These are phyloP conservation scores for Echinarachnius parma DNA, from an alignment of 53 echinoderm and acorn worm genomes.

Conservation along the genomic window DNA sequence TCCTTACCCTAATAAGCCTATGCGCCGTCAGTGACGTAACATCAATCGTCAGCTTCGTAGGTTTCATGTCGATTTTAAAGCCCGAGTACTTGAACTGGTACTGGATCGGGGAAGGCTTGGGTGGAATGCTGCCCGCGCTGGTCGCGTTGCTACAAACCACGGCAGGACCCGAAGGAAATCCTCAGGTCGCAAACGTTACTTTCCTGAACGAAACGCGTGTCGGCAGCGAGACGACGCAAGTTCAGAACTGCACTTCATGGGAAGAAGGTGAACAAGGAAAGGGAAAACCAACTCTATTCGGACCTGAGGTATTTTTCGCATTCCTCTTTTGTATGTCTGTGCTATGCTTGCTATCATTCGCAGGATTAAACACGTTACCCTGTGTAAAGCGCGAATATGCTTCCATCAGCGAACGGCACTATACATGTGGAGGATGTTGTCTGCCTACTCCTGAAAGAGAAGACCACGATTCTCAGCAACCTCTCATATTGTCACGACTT, in stretches of 20 bases:
- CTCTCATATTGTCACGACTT: too few species aligned
- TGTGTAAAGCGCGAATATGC: slow-evolving; percentile 65
- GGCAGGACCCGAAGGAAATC: too few species aligned
- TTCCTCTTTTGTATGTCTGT: slow-evolving; percentile 73
- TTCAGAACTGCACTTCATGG: slow-evolving; percentile 68
- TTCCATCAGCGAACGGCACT: slow-evolving; percentile 1
- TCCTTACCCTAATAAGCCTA: slow-evolving; percentile 58
- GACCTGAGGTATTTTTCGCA: slow-evolving; percentile 63
- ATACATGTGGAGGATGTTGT: slow-evolving; percentile 3
- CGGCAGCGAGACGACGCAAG: not conserved
- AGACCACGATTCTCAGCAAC: too few species aligned
- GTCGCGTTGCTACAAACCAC: slow-evolving; percentile 73
- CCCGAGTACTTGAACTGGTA: slow-evolving; percentile 74
- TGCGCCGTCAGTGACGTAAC: slow-evolving; percentile 75
- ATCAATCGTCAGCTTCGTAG: slow-evolving; percentile 77
- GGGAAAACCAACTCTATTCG: too few species aligned
- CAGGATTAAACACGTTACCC: slow-evolving; percentile 59
- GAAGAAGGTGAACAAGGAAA: slow-evolving; percentile 37
- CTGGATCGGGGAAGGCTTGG: slow-evolving; percentile 82
- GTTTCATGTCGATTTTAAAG: slow-evolving; percentile 81
- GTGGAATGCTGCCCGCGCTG: slow-evolving; percentile 70
- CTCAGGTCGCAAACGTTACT: slow-evolving; percentile 47
- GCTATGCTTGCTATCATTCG: slow-evolving; percentile 55
- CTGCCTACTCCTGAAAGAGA: too few species aligned
- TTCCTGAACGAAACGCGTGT: slow-evolving; percentile 52